Base-by-base conservation (phyloP, 2,888 invertebrate species). In the Tetragonula carbonaria region DNA sequence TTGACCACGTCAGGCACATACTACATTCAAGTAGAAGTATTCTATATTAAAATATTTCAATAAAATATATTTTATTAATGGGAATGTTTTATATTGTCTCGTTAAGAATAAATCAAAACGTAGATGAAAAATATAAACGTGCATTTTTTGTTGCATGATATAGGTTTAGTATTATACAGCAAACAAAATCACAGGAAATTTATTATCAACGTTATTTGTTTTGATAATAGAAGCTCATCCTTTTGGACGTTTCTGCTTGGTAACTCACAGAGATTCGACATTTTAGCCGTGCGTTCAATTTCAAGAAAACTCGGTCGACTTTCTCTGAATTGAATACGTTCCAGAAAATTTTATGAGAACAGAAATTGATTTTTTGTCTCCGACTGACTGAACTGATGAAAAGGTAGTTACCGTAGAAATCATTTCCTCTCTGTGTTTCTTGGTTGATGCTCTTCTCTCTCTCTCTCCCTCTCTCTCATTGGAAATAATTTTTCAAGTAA, bases 211-310 rank as follows among this genome's bases (percentile, higher is more conserved):
- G 87, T 88, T 88, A 88, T 85, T 80, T 80, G 78, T 84, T 71
- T 76, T 79, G 87, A 88, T 88, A 88, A 86, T 86, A 87, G 87
- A 82, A 86, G 74, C 78, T 83, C 78, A 80, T 83, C 78, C 82
- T 76, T 79, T 80, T 76, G 38, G 66, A 77, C 45, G 68, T 72
- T 74, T 63, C 76, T 50, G 50, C 55, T 11, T 28, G 28, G 16
- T 11, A 59, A 28, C 33, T 33, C 38, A 28, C 45, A 5, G 45
- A 53, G 66, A 53, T 11, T 59, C 38, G 45, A 23, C 13, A 51
- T 78, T 78, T 78, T 57, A 45, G 14, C 33, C 38, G 45, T 38
- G 76, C 53, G 50, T 70, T 50, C 33, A 23, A 23, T 6, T 63
- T 28, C 11, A 28, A 80, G 59, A 70, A 70, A 83, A 74, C 53